Conservation (phyloP, 2,888 invertebrate species). For the Calliopum simillimum region DNA sequence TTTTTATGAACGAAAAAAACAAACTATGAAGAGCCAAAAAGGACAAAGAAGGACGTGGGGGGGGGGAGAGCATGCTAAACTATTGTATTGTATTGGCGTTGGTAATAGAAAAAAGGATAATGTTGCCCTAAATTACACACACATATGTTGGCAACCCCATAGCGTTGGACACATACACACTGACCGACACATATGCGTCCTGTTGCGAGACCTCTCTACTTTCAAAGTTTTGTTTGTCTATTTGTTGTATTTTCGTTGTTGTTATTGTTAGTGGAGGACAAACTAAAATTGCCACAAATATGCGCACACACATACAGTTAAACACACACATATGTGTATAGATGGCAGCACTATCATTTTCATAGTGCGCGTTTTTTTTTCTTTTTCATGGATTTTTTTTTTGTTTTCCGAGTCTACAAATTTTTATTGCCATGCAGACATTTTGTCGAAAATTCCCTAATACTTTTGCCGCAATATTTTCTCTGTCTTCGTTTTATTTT, state of each 20-base stretch:
- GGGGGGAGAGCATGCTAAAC: not conserved
- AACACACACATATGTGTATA: not conserved
- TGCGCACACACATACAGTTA: not conserved
- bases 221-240: not conserved
- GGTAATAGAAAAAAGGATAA: conserved; percentile 15
- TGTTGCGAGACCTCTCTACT: not conserved
- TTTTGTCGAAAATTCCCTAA: conserved; percentile 14
- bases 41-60: not conserved
- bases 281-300: not conserved
- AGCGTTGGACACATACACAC: too few relatives aligned
- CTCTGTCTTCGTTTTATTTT: not conserved
- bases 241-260: too few relatives aligned
- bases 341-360: not conserved
- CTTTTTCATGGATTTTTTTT: not conserved
- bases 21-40: not conserved
- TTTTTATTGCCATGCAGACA: conserved; percentile 35
- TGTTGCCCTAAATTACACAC: conserved; percentile 5
- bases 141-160: not conserved
- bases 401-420: conserved; percentile 18
- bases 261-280: too few relatives aligned
- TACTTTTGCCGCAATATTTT: conserved; percentile 20
- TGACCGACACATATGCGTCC: conserved; percentile 8
- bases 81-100: conserved; percentile 10
- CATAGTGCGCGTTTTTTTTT: not conserved
- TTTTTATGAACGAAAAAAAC: not conserved